These are phyloP conservation scores for Fukomys damarensis DNA, from an alignment of 2,113 vertebrate species.

Conservation along the genomic window DNA sequence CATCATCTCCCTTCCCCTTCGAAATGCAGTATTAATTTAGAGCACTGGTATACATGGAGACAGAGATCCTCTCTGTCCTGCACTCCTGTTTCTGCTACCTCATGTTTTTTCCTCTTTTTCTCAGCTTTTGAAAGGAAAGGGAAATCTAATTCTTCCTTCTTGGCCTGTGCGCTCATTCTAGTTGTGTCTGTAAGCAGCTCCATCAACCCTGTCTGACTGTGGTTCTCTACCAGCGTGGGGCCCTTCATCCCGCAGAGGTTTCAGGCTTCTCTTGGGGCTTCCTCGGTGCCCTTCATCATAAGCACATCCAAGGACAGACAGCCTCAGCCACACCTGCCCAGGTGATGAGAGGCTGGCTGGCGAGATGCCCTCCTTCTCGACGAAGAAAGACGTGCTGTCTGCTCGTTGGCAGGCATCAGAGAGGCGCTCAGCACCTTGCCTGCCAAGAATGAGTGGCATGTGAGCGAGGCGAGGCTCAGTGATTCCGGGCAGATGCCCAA, in stretches of 20 bases:
- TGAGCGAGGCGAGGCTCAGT: background rate
- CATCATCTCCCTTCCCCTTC: background rate
- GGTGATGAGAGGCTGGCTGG: background rate
- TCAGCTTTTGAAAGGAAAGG: slow-evolving; percentile 9
- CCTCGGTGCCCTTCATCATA: background rate
- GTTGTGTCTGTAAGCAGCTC: background rate
- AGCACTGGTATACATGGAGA: background rate
- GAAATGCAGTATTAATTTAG: background rate
- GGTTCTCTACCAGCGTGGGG: background rate
- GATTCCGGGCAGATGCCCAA: slow-evolving; percentile 69
- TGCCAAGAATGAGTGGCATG: slow-evolving; percentile 69
- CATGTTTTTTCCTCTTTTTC: background rate
- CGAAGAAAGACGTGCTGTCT: background rate
- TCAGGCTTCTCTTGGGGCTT: background rate
- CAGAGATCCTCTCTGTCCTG: background rate
- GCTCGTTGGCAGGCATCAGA: background rate
- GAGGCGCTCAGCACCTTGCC: background rate
- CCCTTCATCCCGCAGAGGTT: too few species aligned
- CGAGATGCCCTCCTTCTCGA: background rate
- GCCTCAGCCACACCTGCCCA: background rate
- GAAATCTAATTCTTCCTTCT: background rate
- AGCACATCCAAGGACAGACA: background rate
- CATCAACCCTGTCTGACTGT: background rate
- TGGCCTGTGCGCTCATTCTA: background rate
- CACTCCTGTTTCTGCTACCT: background rate